phyloP scores from a whole-genome alignment of 2,797 vertebrate species.

The Sarcophilus harrisii region DNA sequence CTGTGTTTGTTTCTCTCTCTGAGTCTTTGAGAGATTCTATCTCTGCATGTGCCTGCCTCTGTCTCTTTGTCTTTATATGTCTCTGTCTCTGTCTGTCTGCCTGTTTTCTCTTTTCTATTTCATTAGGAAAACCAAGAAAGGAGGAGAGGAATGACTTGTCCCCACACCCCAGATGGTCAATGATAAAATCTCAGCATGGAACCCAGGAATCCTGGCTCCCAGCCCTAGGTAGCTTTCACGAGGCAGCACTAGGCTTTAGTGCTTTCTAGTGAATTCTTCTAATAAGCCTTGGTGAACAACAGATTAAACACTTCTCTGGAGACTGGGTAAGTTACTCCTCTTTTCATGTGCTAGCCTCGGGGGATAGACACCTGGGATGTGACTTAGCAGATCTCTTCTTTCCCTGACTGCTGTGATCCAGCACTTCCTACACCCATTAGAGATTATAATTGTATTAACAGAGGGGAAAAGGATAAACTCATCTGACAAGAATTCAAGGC shows the following conservation, averaged over 20 bases:
- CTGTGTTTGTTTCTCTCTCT: background rate
- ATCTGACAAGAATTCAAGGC: slow-evolving; percentile 4
- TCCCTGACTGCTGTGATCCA: background rate
- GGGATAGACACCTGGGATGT: background rate
- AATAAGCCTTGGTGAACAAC: background rate
- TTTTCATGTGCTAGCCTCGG: background rate
- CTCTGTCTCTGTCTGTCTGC: too few relatives aligned
- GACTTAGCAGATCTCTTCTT: background rate
- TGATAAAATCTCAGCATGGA: background rate
- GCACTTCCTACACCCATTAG: background rate
- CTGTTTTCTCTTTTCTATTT: background rate
- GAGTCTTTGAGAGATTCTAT: background rate
- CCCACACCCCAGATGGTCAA: background rate
- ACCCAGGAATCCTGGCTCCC: background rate
- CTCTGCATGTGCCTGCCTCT: background rate
- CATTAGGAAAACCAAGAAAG: background rate
- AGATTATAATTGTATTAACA: background rate
- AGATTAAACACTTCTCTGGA: background rate
- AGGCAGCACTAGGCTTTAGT: background rate
- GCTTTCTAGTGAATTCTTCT: slow-evolving; percentile 1
- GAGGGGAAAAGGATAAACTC: background rate
- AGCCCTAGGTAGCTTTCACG: background rate
- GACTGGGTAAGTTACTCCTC: background rate
- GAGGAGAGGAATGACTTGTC: background rate
- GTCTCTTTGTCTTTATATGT: too few relatives aligned